Evolutionary conservation across 1,140 invertebrate species (phyloP).

Genomic region (Drosophila littoralis): DNA sequence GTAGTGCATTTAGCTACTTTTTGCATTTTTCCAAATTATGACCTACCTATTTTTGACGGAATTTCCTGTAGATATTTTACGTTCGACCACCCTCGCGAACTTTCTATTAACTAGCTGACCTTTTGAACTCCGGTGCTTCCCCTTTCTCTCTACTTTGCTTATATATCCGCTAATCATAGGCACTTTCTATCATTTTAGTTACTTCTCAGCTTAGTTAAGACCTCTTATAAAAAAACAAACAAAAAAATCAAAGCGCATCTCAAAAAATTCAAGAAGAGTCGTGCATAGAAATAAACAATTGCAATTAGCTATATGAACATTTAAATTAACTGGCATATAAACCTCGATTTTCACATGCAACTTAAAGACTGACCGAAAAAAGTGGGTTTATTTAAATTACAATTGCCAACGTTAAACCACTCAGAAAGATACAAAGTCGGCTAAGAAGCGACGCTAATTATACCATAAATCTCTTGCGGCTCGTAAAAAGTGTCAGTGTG

Average conservation of each 20-base stretch:
- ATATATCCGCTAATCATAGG: conserved; percentile 24
- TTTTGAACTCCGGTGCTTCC: conserved; percentile 10
- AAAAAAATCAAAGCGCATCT: conserved; percentile 14
- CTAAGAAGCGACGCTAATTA: conserved; percentile 57
- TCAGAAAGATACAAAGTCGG: conserved; percentile 7
- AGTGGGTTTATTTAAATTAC: conserved; percentile 67
- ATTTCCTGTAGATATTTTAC: conserved; percentile 3
- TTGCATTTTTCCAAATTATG: background rate
- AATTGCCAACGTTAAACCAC: conserved; percentile 34
- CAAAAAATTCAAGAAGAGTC: background rate
- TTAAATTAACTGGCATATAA: conserved; percentile 75
- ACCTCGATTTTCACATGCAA: conserved; percentile 65
- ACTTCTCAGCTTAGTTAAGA: conserved; percentile 16
- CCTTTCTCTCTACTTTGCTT: background rate
- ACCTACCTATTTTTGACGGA: background rate
- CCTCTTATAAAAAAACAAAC: conserved; percentile 7
- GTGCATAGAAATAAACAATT: conserved; percentile 26
- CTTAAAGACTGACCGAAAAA: conserved; percentile 31
- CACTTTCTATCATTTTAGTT: conserved; percentile 17
- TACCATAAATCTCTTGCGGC: conserved; percentile 67
- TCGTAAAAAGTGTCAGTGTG: conserved; percentile 61
- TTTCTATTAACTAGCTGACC: conserved; percentile 25
- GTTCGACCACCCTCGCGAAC: conserved; percentile 16
- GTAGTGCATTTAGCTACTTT: too few species aligned
- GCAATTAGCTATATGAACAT: conserved; percentile 70